phyloP scores from a whole-genome alignment of 2,888 invertebrate species.

The Fragum whitleyi region DNA sequence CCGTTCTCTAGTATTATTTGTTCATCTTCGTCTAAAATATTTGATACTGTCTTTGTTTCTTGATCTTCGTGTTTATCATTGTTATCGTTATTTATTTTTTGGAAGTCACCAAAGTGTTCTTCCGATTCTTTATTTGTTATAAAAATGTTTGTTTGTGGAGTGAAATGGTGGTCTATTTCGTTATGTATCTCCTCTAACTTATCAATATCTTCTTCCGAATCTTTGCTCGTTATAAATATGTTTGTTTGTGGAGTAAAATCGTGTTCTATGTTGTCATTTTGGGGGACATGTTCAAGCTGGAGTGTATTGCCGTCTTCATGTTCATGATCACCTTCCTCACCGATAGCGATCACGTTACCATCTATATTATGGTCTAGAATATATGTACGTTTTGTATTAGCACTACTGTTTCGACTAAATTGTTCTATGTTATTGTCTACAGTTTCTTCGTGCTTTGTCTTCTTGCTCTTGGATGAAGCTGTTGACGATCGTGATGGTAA shows the following conservation, averaged over 20 bases:
- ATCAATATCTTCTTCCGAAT: background rate
- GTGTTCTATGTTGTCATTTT: background rate
- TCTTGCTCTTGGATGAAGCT: slow-evolving; percentile 9
- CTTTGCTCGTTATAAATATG: slow-evolving; percentile 12
- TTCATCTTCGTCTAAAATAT: slow-evolving; percentile 19
- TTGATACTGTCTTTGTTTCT: background rate
- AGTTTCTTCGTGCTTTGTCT: background rate
- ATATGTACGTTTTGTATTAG: slow-evolving; percentile 33
- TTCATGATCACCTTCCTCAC: background rate
- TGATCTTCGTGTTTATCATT: background rate
- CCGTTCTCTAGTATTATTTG: slow-evolving; percentile 6
- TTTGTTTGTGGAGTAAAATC: background rate
- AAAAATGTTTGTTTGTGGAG: background rate
- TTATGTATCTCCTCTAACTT: no score
- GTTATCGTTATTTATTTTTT: background rate
- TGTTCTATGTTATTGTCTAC: slow-evolving; percentile 8
- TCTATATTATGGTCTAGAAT: slow-evolving; percentile 17
- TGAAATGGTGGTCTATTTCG: background rate
- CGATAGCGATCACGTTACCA: background rate
- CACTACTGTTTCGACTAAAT: slow-evolving; percentile 27
- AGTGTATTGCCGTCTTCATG: background rate
- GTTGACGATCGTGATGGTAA: slow-evolving; percentile 16
- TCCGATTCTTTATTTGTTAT: background rate
- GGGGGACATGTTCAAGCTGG: background rate
- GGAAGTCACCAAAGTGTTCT: background rate